A percentile compares a stretch with the other conserved stretches of the same genome.
Evolutionary conservation across 1,140 invertebrate genomes (phyloP).

Genomic region (Leucophenga varia): DNA sequence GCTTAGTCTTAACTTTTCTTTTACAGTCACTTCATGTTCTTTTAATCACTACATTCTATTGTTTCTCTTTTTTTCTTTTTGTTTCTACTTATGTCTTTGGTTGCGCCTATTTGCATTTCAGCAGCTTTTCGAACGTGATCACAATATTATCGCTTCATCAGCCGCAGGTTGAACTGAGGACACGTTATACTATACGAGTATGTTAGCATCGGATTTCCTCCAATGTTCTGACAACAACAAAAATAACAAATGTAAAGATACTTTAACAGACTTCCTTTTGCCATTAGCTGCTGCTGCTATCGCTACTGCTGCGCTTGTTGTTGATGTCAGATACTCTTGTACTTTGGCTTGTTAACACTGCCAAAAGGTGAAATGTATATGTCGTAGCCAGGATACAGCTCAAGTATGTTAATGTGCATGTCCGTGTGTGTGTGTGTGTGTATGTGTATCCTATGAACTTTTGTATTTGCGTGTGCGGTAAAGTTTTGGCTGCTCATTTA

Average conservation of each 20-base stretch:
- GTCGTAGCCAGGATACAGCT: not conserved
- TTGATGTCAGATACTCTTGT: not conserved
- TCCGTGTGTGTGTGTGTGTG: too few species aligned
- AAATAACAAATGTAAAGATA: too few species aligned
- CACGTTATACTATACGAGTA: too few species aligned
- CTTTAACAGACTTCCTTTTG: not conserved
- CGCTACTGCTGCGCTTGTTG: conserved; percentile 4
- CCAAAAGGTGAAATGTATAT: conserved; percentile 7
- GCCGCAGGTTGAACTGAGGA: conserved; percentile 4
- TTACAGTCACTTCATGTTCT: too few species aligned
- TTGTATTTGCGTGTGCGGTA: too few species aligned
- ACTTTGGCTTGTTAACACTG: conserved; percentile 2
- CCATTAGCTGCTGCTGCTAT: not conserved
- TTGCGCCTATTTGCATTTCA: conserved; percentile 41
- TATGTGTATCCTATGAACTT: too few species aligned
- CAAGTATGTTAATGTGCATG: too few species aligned
- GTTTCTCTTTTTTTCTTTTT: not conserved
- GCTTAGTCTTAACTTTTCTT: too few species aligned
- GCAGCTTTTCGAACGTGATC: conserved; percentile 52
- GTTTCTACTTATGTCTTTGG: not conserved
- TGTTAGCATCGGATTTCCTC: too few species aligned
- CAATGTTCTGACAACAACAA: too few species aligned
- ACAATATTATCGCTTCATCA: conserved; percentile 56
- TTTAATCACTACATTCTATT: not conserved
- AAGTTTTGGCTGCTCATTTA: conserved; percentile 2